These are phyloP conservation scores for Tanypteryx hageni DNA, from an alignment of 2,888 invertebrate genomes.

Conservation along the genomic window DNA sequence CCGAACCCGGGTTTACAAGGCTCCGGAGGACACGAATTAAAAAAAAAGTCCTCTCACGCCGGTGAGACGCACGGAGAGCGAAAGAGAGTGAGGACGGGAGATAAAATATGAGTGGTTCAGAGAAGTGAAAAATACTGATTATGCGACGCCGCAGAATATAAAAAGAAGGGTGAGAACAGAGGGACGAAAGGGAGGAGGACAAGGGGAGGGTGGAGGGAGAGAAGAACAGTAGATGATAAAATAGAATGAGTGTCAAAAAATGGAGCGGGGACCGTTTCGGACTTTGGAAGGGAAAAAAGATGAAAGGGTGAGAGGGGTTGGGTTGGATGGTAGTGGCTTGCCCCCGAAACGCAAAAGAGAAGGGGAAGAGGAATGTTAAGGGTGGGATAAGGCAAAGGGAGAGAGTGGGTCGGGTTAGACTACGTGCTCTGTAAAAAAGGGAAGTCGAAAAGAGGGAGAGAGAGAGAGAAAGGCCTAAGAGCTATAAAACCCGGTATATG, in stretches of 20 bases:
- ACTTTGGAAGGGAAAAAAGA: slow-evolving; percentile 37
- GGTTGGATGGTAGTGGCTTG: too few species aligned
- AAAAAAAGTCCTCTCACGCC: neutral
- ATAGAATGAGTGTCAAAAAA: slow-evolving; percentile 61
- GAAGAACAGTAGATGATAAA: slow-evolving; percentile 47
- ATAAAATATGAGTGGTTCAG: slow-evolving; percentile 61
- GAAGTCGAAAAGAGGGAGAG: neutral
- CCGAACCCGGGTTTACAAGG: neutral
- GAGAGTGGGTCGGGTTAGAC: neutral
- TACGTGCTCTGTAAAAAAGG: slow-evolving; percentile 29
- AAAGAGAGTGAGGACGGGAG: slow-evolving; percentile 34
- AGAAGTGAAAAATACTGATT: slow-evolving; percentile 66
- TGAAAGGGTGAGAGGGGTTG: neutral
- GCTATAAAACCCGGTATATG: slow-evolving; percentile 66
- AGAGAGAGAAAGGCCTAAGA: slow-evolving; percentile 60
- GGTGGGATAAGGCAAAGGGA: slow-evolving; percentile 20
- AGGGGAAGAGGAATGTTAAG: neutral
- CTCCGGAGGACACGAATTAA: slow-evolving; percentile 7
- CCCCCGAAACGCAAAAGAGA: neutral
- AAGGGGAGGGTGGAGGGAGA: neutral
- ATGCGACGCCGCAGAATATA: slow-evolving; percentile 62
- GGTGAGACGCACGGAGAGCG: neutral
- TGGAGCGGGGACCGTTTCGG: slow-evolving; percentile 43
- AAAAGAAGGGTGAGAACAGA: neutral
- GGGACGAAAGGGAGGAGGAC: neutral